phyloP scores from a whole-genome alignment of 2,888 invertebrate species.

The Drosophila pegasa region DNA sequence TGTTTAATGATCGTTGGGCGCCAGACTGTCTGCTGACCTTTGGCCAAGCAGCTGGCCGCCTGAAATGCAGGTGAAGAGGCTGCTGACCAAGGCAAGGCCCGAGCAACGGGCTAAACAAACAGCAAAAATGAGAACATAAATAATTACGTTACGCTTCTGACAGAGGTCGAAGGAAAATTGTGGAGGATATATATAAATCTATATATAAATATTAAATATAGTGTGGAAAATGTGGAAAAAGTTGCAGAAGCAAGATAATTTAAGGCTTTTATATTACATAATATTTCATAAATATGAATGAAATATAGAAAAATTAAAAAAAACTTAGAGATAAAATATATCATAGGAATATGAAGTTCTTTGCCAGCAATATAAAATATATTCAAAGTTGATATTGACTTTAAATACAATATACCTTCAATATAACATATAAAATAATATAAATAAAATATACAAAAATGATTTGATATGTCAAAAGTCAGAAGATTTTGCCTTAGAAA shows the following conservation, averaged over 20 bases:
- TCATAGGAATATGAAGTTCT: no score
- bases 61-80: conserved; percentile 23
- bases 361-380: no score
- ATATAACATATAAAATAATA: no score
- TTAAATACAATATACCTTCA: no score
- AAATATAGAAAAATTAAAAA: no score
- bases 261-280: no score
- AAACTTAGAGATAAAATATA: no score
- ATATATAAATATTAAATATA: neutral
- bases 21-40: conserved; percentile 77
- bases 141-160: neutral
- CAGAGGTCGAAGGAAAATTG: neutral
- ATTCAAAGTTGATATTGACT: no score
- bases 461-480: no score
- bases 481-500: no score
- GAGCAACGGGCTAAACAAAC: neutral
- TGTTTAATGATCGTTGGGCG: conserved; percentile 73
- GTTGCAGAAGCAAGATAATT: neutral
- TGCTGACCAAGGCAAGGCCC: neutral
- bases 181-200: neutral
- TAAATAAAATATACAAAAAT: no score
- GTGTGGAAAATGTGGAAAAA: neutral
- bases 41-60: conserved; percentile 45
- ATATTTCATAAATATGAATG: no score
- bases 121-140: conserved; percentile 9